Conservation (phyloP, 2,888 invertebrate genomes). For the Scaptodrosophila latifasciaeformis region DNA sequence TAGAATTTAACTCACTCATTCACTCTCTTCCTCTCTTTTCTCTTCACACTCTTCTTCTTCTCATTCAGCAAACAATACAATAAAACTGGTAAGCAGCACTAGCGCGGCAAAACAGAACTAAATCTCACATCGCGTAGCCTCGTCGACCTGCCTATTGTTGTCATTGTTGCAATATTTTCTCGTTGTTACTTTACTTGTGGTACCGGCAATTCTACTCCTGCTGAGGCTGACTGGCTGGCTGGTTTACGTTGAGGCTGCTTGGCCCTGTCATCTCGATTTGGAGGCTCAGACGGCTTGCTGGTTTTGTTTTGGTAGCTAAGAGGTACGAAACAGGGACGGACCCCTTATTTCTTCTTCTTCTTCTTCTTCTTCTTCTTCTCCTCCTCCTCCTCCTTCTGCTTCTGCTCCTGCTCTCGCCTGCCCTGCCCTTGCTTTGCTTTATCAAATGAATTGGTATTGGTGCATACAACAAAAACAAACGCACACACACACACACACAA, state of each 20-base stretch:
- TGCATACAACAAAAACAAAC: too few relatives aligned
- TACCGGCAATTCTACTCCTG: conserved; percentile 11
- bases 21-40: background rate
- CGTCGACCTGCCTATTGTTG: conserved; percentile 44
- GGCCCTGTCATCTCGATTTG: conserved; percentile 26
- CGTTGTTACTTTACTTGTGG: conserved; percentile 24
- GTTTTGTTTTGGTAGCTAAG: too few relatives aligned
- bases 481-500: too few relatives aligned
- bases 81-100: conserved; percentile 14
- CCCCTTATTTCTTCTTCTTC: too few relatives aligned
- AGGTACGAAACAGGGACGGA: too few relatives aligned
- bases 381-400: too few relatives aligned
- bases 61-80: background rate
- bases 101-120: too few relatives aligned
- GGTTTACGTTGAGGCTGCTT: conserved; percentile 11
- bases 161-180: conserved; percentile 55
- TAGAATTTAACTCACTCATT: too few relatives aligned
- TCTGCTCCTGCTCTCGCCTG: conserved; percentile 12
- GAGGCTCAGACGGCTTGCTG: too few relatives aligned
- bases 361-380: too few relatives aligned
- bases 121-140: conserved; percentile 18
- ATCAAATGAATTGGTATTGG: too few relatives aligned
- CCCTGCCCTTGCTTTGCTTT: too few relatives aligned
- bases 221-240: conserved; percentile 13
- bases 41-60: background rate